A percentile compares a stretch with the other conserved stretches of the same genome.
Conservation (phyloP, 1,140 invertebrate species). For the Eumaeus atala region DNA sequence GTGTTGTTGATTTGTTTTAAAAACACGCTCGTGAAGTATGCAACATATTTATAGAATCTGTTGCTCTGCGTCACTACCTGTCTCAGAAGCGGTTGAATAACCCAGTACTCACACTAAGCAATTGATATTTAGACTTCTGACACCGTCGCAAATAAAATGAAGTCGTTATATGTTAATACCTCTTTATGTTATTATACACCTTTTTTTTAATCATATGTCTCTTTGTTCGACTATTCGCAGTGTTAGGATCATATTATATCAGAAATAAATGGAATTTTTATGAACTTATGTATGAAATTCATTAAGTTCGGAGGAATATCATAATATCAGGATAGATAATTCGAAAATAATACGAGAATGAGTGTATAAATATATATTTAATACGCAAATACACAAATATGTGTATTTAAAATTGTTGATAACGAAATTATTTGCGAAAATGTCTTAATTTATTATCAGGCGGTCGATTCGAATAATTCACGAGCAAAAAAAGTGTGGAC, state of each 20-base stretch:
- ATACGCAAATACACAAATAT: background rate
- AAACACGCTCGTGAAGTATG: background rate
- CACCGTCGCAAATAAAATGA: too few species aligned
- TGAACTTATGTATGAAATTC: too few species aligned
- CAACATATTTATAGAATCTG: constrained; percentile 8
- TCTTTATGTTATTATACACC: too few species aligned
- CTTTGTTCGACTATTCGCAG: too few species aligned
- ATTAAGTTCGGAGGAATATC: too few species aligned
- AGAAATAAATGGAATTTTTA: too few species aligned
- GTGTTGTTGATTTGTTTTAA: background rate
- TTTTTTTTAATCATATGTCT: too few species aligned
- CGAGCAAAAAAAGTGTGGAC: constrained; percentile 6
- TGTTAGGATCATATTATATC: too few species aligned
- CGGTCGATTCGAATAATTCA: constrained; percentile 2
- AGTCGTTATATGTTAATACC: too few species aligned
- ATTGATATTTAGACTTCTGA: background rate
- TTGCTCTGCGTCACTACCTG: constrained; percentile 2
- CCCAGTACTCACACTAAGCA: background rate
- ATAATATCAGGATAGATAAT: too few species aligned
- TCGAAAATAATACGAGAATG: too few species aligned
- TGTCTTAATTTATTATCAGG: background rate
- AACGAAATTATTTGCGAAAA: background rate
- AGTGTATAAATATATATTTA: too few species aligned
- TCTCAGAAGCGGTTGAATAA: background rate
- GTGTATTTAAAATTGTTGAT: background rate